Conservation (phyloP, 1,140 invertebrate species). For the Drosophila sucinea region DNA sequence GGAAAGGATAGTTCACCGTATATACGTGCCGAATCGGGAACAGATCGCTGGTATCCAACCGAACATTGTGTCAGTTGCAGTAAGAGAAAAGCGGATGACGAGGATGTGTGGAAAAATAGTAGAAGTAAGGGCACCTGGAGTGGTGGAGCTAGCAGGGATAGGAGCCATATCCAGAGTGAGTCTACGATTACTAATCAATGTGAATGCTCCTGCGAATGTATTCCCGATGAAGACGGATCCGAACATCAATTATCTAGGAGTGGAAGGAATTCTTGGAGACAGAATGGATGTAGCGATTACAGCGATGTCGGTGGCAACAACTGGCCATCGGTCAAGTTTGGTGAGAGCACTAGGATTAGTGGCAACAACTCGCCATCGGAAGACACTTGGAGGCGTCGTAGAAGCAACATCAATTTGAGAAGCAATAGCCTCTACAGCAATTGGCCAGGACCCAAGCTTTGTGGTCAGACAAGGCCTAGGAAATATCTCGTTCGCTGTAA, state of each 20-base stretch:
- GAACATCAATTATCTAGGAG: not conserved
- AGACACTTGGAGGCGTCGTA: not conserved
- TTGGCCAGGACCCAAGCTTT: not conserved
- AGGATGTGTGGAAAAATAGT: not conserved
- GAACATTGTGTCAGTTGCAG: slow-evolving; percentile 3
- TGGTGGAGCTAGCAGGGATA: not conserved
- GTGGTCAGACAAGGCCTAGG: slow-evolving; percentile 2
- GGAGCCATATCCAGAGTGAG: not conserved
- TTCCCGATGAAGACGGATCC: not conserved
- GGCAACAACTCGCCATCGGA: not conserved
- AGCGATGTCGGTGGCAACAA: not conserved
- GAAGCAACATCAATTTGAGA: not conserved
- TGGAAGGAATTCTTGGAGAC: not conserved
- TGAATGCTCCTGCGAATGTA: not conserved
- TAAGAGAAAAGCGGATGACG: not conserved
- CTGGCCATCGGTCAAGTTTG: not conserved
- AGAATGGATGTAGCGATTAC: not conserved
- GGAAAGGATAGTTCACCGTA: too few species aligned
- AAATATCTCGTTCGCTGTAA: not conserved
- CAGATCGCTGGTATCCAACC: slow-evolving; percentile 8
- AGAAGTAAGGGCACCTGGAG: not conserved
- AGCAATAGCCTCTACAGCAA: not conserved
- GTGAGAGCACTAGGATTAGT: not conserved
- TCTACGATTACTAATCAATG: not conserved
- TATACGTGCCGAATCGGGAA: slow-evolving; percentile 4